Evolutionary conservation across 2,888 invertebrate species (phyloP).

Genomic region (Agrotis ipsilon): DNA sequence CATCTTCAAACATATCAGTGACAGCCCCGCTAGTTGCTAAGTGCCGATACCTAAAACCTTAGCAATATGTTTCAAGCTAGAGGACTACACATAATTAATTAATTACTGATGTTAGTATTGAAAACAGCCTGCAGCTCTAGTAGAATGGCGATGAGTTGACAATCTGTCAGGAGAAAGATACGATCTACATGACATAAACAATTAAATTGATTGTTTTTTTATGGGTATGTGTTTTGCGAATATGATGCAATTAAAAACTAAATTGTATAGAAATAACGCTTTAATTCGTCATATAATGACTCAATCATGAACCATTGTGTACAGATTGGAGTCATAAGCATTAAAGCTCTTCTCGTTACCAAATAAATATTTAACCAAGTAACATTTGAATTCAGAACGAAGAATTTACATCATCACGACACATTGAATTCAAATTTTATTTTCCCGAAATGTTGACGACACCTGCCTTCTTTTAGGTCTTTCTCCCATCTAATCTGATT

Average conservation of each 20-base stretch:
- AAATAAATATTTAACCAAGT: conserved; percentile 53
- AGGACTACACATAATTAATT: conserved; percentile 28
- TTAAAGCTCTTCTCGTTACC: conserved; percentile 43
- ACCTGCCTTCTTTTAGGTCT: conserved; percentile 46
- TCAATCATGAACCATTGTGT: conserved; percentile 53
- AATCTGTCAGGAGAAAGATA: conserved; percentile 28
- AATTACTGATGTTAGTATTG: conserved; percentile 15
- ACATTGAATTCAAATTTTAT: conserved; percentile 60
- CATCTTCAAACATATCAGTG: no score
- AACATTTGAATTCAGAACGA: conserved; percentile 47
- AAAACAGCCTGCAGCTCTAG: conserved; percentile 24
- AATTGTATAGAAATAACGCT: background rate
- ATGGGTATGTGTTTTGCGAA: no score
- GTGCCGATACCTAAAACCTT: background rate
- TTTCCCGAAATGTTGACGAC: conserved; percentile 55
- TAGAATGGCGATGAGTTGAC: conserved; percentile 25
- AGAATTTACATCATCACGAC: conserved; percentile 57
- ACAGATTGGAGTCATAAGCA: conserved; percentile 32
- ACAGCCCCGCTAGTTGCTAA: no score
- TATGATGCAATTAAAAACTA: no score
- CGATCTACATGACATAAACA: background rate
- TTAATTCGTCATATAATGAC: conserved; percentile 22
- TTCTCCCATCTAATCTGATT: conserved; percentile 53
- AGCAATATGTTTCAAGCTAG: conserved; percentile 11
- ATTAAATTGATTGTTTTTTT: no score